Evolutionary conservation across 2,888 invertebrate species (phyloP).

Genomic region (Molorchus minor): DNA sequence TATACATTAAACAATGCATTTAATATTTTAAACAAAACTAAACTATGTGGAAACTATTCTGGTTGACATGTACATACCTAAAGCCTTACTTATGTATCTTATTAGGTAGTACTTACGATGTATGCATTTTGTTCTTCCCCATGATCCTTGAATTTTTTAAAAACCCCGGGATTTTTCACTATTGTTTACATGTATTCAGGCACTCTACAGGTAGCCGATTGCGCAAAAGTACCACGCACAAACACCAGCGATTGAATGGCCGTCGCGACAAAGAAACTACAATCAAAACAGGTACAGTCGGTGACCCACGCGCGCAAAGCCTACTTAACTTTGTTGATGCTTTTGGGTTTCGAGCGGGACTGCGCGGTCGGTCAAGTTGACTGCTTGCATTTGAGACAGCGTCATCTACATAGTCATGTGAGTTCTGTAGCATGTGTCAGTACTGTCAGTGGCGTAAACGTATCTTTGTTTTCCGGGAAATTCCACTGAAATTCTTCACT

Average conservation of each 20-base stretch:
- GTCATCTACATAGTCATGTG: too few relatives aligned
- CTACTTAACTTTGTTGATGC: conserved; percentile 23
- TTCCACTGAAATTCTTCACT: too few relatives aligned
- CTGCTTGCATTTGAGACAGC: conserved; percentile 2
- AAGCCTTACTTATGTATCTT: too few relatives aligned
- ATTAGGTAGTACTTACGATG: conserved; percentile 49
- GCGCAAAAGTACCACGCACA: conserved; percentile 36
- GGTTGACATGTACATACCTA: too few relatives aligned
- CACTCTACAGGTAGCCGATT: conserved; percentile 36
- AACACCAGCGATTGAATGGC: conserved; percentile 19
- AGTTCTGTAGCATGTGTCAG: too few relatives aligned
- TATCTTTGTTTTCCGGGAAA: too few relatives aligned
- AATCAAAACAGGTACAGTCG: conserved; percentile 10
- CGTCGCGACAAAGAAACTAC: conserved; percentile 8
- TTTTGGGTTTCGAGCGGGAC: conserved; percentile 16
- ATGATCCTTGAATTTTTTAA: conserved; percentile 36
- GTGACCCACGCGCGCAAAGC: conserved; percentile 10
- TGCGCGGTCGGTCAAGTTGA: conserved; percentile 13
- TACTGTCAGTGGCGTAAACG: too few relatives aligned
- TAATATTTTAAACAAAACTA: too few relatives aligned
- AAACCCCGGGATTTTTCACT: conserved; percentile 32
- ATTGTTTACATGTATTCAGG: conserved; percentile 40
- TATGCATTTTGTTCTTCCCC: conserved; percentile 54
- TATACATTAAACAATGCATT: too few relatives aligned
- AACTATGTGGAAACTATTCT: too few relatives aligned